Evolutionary conservation across 2,888 invertebrate species (phyloP).

Genomic region (Rhingia campestris): DNA sequence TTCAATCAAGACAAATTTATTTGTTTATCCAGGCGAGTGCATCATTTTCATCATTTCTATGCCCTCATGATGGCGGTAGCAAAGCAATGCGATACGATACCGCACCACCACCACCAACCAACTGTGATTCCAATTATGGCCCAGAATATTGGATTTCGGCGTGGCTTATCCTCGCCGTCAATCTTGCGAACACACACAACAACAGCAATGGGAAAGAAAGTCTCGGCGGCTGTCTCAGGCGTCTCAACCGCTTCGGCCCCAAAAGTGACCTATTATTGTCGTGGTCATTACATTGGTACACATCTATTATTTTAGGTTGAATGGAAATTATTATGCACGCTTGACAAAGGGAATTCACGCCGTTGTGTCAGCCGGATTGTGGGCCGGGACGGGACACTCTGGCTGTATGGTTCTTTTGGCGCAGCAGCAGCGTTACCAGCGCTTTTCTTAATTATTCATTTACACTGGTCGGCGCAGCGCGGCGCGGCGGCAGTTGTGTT

Average conservation of each 20-base stretch:
- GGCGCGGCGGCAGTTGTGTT: conserved; percentile 60
- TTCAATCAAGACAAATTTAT: conserved; percentile 83
- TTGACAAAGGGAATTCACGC: conserved; percentile 62
- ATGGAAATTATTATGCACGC: conserved; percentile 72
- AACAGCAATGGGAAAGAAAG: conserved; percentile 42
- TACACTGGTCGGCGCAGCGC: conserved; percentile 22
- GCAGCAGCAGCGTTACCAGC: conserved; percentile 58
- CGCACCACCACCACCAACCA: no score
- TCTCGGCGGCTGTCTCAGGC: conserved; percentile 6
- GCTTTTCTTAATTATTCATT: conserved; percentile 74
- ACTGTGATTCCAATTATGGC: conserved; percentile 48
- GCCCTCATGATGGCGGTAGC: conserved; percentile 61
- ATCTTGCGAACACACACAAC: conserved; percentile 39
- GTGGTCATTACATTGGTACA: conserved; percentile 73
- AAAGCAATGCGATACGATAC: conserved; percentile 59
- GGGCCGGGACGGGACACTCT: conserved; percentile 35
- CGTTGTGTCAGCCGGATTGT: conserved; percentile 23
- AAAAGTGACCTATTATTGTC: conserved; percentile 70
- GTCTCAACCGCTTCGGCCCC: conserved; percentile 22
- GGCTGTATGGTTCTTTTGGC: conserved; percentile 46
- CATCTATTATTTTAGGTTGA: conserved; percentile 69
- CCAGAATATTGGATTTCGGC: conserved; percentile 64
- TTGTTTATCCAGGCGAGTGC: conserved; percentile 80
- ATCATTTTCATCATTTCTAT: conserved; percentile 73
- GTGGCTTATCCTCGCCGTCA: conserved; percentile 55